Evolutionary conservation across 2,113 vertebrate genomes (phyloP).

Genomic region (Gallinago paraguaiae): DNA sequence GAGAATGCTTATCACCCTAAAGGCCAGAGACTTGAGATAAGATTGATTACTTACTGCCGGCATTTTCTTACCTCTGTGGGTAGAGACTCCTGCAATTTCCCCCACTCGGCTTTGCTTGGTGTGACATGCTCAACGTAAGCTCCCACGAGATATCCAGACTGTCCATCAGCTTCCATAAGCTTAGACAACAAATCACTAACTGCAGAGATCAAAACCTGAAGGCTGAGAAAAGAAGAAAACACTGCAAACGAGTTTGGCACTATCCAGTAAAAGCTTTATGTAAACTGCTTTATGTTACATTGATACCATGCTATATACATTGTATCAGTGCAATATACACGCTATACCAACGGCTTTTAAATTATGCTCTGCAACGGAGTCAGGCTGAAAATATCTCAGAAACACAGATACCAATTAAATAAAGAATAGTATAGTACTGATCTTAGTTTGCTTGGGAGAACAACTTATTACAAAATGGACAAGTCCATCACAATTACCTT

Average conservation of each 20-base stretch:
- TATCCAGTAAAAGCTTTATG: background rate
- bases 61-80: conserved; percentile 81
- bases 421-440: background rate
- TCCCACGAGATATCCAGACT: conserved; percentile 63
- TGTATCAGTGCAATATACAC: background rate
- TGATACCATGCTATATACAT: background rate
- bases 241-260: background rate
- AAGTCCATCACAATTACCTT: conserved; percentile 76
- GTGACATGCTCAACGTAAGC: conserved; percentile 77
- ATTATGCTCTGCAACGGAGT: background rate
- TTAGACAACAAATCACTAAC: conserved; percentile 80
- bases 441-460: background rate
- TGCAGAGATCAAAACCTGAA: conserved; percentile 84
- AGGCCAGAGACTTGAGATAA: background rate
- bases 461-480: background rate
- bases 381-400: background rate
- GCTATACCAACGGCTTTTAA: background rate
- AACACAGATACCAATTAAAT: background rate
- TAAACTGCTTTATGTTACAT: background rate
- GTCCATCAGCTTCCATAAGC: conserved; percentile 73
- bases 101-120: conserved; percentile 83
- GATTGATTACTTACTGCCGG: background rate
- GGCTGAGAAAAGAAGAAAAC: conserved; percentile 71
- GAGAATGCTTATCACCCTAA: background rate
- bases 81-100: conserved; percentile 78